Conservation (phyloP, 2,113 vertebrate species). For the Laticauda laticaudata region DNA sequence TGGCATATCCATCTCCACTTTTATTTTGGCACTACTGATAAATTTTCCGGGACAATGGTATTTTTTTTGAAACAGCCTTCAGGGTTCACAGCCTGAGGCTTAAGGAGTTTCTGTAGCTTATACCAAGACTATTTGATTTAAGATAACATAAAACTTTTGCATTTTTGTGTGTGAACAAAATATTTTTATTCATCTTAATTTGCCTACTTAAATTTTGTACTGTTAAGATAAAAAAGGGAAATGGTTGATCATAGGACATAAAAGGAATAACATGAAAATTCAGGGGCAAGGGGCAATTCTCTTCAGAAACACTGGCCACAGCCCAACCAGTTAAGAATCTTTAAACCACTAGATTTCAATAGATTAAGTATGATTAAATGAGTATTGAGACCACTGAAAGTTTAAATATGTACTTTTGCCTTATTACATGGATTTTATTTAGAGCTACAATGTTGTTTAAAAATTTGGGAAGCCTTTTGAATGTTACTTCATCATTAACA, state of each 20-base stretch:
- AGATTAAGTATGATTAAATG: not conserved
- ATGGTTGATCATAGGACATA: slow-evolving; percentile 33
- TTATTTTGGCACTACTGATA: not conserved
- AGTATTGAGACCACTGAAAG: slow-evolving; percentile 12
- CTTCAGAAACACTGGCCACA: slow-evolving; percentile 25
- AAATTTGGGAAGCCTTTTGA: not conserved
- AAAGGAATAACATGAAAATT: slow-evolving; percentile 40
- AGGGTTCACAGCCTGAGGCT: not conserved
- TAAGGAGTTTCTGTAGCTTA: not conserved
- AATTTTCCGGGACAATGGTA: not conserved
- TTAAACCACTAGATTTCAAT: slow-evolving; percentile 19
- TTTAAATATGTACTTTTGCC: slow-evolving; percentile 35
- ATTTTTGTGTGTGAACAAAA: not conserved
- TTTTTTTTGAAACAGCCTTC: not conserved
- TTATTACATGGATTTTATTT: slow-evolving; percentile 30
- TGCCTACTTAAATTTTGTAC: not conserved
- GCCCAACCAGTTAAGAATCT: slow-evolving; percentile 4
- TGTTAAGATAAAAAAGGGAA: not conserved
- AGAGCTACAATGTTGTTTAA: not conserved
- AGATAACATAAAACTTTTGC: not conserved
- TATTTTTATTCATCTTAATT: not conserved
- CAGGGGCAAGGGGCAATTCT: slow-evolving; percentile 19
- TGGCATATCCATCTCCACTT: not conserved
- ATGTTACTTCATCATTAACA: not conserved
- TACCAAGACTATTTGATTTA: not conserved